phyloP scores from a whole-genome alignment of 23 tunicate species.

The Diplosoma virens region DNA sequence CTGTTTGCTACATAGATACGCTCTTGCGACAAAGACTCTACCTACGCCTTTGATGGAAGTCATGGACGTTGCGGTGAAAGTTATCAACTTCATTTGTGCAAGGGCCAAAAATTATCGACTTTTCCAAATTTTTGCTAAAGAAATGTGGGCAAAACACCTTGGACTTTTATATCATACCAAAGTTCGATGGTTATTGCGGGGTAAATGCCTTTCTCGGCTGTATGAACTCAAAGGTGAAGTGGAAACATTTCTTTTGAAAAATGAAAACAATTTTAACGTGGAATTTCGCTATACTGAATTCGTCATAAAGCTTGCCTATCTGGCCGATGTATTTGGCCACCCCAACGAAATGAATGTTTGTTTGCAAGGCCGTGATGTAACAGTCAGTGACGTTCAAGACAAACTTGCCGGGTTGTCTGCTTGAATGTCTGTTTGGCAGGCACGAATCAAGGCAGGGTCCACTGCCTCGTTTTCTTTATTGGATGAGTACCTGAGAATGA shows the following conservation, averaged over 20 bases:
- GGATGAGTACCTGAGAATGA: conserved; percentile 4
- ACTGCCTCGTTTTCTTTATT: conserved; percentile 8
- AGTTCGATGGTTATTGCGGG: too few species aligned
- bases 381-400: conserved; percentile 38
- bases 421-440: conserved; percentile 37
- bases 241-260: conserved; percentile 32
- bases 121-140: conserved; percentile 34
- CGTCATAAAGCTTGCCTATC: conserved; percentile 20
- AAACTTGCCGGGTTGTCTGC: conserved; percentile 36
- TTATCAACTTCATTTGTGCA: conserved; percentile 31
- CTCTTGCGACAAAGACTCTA: conserved; percentile 28
- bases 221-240: conserved; percentile 37
- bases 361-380: conserved; percentile 41
- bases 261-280: conserved; percentile 4
- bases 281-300: conserved; percentile 12
- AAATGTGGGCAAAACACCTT: conserved; percentile 23
- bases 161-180: conserved; percentile 23
- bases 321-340: conserved; percentile 40
- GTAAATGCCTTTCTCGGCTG: conserved; percentile 33
- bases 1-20: conserved; percentile 34
- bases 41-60: conserved; percentile 30
- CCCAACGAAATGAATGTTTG: conserved; percentile 28
- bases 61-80: conserved; percentile 39
- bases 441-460: conserved; percentile 34
- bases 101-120: conserved; percentile 30